Base-by-base conservation (phyloP, 2,797 vertebrate genomes). In the Coregonus ussuriensis region DNA sequence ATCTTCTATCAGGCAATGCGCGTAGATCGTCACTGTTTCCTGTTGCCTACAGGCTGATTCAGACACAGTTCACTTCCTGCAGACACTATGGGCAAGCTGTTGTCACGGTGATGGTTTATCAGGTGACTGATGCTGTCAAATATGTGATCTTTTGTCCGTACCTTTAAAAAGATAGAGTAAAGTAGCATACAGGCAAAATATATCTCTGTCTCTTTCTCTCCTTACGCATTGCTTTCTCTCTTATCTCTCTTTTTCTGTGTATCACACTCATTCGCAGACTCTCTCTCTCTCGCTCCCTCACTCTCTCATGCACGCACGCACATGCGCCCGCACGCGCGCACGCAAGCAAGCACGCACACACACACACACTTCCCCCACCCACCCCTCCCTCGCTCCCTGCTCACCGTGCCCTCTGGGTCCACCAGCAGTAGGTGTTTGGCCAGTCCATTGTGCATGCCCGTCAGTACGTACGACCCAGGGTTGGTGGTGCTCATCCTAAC, bases 91-190 rank as follows among this genome's bases (percentile, higher is more conserved):
- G 98, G 98, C 92, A 99, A 95, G 89, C 94, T 96, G 93, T 98
- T 98, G 90, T 98, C 94, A 79, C 98, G 95, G 80, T 99, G 98
- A 91, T 99, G 96, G 87, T 95, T 96, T 92, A 99, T 98, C 80
- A 99, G 96, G 87, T 99, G 97, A 88, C 95, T 96, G 89, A 99
- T 98, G 94, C 97, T 99, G 90, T 99, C 96, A 85, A 99, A 99
- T 85, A 98, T 88, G 86, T 96, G 97, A 91, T 99, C 98, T 94
- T 97, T 99, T 56, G 97, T 99, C 88, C 98, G 96, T 89, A 99
- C 95, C 98, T 99, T 93, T 67, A 25, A 73, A 80, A 81, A 87
- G 79, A 88, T 33, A 80, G 70, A 83, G 5, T 33, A 33, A 33
- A 33, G 31, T 33, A 33, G 31, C 31, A 33, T 33, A 33, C 31